Evolutionary conservation across 2,113 vertebrate genomes (phyloP), one percentile per base, ranked within the genome.

Genomic region (Conger conger): DNA sequence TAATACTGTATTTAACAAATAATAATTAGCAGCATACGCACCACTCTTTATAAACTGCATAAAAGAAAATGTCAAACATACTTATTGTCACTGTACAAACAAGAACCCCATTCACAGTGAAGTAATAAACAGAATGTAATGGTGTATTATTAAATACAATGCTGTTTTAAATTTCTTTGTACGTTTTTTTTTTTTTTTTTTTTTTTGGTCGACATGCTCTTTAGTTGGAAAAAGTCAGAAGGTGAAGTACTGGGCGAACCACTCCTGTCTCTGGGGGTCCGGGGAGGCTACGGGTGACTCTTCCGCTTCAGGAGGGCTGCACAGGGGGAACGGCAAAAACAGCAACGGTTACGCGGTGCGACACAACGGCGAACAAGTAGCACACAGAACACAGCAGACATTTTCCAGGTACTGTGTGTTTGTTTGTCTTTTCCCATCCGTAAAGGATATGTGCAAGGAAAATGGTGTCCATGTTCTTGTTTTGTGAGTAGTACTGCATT

Each of bases 231-330:
- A 92, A 93, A 89, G 92, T 99, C 97, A 99, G 96, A 99, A 99
- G 6, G 98, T 98, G 95, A 99, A 99, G 95, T 99, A 99, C 73
- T 97, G 97, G 93, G 98, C 98, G 89, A 99, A 96, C 98, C 98
- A 99, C 93, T 99, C 98, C 94, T 99, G 98, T 91, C 96, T 97
- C 82, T 99, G 98, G 50, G 96, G 93, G 82, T 99, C 98, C 76
- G 97, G 94, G 87, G 97, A 96, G 93, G 95, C 96, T 90, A 95
- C 94, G 45, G 96, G 89, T 63, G 97, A 95, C 88, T 97, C 96
- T 87, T 99, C 97, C 87, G 91, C 97, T 95, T 97, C 98, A 96
- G 97, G 97, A 97, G 97, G 98, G 96, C 98, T 99, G 90, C 80
- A 33, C 82, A 76, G 8, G 30, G 76, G 77, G 35, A 54, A 20